Percentiles rank a stretch among this genome's conserved stretches.
phyloP scores from a whole-genome alignment of 2,113 vertebrate species.

The Corvus hawaiiensis region DNA sequence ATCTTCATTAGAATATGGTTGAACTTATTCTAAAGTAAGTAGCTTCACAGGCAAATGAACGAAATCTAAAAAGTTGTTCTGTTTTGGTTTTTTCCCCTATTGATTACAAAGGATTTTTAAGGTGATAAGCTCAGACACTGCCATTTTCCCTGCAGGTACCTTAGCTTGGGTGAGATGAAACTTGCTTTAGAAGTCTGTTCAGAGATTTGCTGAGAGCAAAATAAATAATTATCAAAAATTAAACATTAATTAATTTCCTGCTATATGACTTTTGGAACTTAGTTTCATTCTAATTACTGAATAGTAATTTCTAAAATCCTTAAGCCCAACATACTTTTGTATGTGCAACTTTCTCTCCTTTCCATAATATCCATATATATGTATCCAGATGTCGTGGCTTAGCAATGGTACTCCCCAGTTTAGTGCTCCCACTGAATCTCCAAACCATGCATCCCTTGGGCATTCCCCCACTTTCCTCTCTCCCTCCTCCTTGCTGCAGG shows the following conservation, averaged over 20 bases:
- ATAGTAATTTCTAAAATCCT: background rate
- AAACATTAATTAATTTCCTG: background rate
- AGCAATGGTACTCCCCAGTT: background rate
- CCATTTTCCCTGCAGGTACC: background rate
- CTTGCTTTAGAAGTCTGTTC: background rate
- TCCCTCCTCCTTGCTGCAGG: background rate
- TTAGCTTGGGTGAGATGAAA: background rate
- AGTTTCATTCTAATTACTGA: background rate
- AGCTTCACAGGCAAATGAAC: background rate
- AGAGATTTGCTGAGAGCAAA: background rate
- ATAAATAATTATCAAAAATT: background rate
- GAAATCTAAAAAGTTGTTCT: background rate
- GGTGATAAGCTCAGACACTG: background rate
- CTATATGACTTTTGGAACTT: background rate
- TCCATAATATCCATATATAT: background rate
- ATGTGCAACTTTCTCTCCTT: rapidly evolving
- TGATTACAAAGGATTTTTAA: background rate
- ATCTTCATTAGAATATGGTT: background rate
- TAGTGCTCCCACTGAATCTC: background rate
- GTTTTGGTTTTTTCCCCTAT: rapidly evolving
- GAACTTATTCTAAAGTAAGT: background rate
- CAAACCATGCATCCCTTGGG: background rate
- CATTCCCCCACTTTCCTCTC: rapidly evolving
- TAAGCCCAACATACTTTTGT: background rate
- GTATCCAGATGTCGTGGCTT: background rate